Conservation (phyloP, 2,888 invertebrate genomes). For the Ormyrus pomaceus region DNA sequence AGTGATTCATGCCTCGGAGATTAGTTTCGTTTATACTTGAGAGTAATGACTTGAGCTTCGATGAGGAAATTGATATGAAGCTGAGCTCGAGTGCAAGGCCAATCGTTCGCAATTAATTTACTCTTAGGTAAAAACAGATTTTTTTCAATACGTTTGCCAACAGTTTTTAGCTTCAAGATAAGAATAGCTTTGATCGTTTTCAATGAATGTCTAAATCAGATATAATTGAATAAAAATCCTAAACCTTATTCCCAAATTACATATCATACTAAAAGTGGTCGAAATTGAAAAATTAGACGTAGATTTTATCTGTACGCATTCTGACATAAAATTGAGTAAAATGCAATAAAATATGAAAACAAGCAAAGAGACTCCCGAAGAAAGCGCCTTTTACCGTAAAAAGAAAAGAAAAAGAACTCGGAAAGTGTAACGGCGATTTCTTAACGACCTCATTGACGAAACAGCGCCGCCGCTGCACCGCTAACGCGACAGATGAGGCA, state of each 20-base stretch:
- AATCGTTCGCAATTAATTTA: conserved; percentile 34
- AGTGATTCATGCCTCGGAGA: conserved; percentile 43
- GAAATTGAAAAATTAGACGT: too few species aligned
- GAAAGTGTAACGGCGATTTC: conserved; percentile 28
- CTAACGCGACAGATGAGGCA: conserved; percentile 28
- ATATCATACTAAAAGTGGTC: too few species aligned
- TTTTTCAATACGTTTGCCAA: conserved; percentile 3
- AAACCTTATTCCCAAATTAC: too few species aligned
- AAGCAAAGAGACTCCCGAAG: not conserved
- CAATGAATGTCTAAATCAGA: too few species aligned
- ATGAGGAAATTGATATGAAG: conserved; percentile 44
- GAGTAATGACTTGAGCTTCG: conserved; percentile 46
- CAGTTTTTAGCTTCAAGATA: not conserved
- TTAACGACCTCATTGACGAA: conserved; percentile 44
- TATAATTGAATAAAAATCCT: too few species aligned
- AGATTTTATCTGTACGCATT: too few species aligned
- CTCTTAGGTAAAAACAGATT: not conserved
- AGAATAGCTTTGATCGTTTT: too few species aligned
- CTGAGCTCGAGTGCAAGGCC: conserved; percentile 15
- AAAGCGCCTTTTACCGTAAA: not conserved
- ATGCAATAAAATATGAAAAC: not conserved
- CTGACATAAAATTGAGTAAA: too few species aligned
- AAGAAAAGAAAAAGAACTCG: not conserved
- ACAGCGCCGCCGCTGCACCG: not conserved
- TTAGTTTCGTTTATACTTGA: conserved; percentile 40